Evolutionary conservation across 2,888 invertebrate species (phyloP).

Genomic region (Agrochola litura): DNA sequence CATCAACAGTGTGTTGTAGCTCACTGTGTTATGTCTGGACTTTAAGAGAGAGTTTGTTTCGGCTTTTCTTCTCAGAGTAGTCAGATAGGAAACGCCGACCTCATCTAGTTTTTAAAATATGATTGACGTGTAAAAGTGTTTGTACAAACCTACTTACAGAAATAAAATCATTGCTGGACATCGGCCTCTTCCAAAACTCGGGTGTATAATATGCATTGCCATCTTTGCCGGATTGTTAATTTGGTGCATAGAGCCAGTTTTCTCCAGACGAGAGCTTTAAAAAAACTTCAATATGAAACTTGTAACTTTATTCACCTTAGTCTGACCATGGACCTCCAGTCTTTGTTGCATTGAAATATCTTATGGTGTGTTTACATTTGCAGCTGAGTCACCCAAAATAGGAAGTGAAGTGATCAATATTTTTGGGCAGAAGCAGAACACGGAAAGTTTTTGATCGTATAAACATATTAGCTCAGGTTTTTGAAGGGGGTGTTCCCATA

Average conservation of each 20-base stretch:
- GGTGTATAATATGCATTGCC: neutral
- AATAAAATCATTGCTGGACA: no score
- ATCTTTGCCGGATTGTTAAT: neutral
- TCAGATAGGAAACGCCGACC: no score
- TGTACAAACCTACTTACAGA: no score
- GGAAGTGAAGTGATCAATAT: neutral
- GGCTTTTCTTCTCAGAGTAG: no score
- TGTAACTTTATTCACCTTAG: neutral
- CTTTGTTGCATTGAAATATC: neutral
- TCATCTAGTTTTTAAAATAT: no score
- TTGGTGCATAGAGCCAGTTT: neutral
- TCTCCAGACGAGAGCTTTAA: neutral
- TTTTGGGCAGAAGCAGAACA: neutral
- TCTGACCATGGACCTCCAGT: no score
- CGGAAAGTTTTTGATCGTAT: neutral
- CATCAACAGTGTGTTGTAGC: neutral
- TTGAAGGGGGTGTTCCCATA: neutral
- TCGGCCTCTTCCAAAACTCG: neutral
- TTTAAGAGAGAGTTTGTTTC: no score
- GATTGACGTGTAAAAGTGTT: no score
- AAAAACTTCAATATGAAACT: neutral
- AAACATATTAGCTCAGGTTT: no score
- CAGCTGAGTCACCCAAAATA: neutral
- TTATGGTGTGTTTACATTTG: neutral
- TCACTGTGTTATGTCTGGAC: no score